Percentiles rank a stretch among this genome's conserved stretches.
These are phyloP conservation scores for Gryllus bimaculatus DNA, from an alignment of 1,140 invertebrate species.

Conservation along the genomic window DNA sequence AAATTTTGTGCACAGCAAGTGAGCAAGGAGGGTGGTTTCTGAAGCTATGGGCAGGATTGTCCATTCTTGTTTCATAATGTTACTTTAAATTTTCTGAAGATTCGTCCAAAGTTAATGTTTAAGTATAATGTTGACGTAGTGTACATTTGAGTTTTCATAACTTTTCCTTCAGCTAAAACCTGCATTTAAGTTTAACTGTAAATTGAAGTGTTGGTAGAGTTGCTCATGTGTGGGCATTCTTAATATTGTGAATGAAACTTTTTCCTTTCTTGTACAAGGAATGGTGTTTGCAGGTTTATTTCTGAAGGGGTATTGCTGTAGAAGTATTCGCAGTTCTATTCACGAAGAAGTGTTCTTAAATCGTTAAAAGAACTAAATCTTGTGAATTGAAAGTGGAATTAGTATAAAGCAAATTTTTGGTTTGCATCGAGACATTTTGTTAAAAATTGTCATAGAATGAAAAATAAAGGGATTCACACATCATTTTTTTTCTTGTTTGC, in stretches of 20 bases:
- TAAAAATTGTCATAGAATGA: not conserved
- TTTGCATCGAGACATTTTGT: not conserved
- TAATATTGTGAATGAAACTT: not conserved
- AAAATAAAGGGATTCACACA: constrained; percentile 1
- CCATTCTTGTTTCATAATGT: not conserved
- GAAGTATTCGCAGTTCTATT: not conserved
- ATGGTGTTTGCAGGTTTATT: not conserved
- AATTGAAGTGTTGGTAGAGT: not conserved
- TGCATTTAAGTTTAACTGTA: not conserved
- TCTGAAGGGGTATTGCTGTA: not conserved
- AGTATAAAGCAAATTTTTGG: not conserved
- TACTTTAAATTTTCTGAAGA: not conserved
- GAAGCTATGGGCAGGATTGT: not conserved
- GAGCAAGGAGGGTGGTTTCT: not conserved
- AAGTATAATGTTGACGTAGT: too few species aligned
- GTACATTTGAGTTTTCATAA: not conserved
- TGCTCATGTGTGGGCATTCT: not conserved
- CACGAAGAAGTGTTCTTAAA: not conserved
- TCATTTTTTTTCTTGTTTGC: not conserved
- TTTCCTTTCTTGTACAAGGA: not conserved
- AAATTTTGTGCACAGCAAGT: not conserved
- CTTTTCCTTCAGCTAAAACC: not conserved
- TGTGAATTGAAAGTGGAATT: not conserved
- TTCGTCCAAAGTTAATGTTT: not conserved
- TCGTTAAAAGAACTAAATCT: not conserved